These are phyloP conservation scores for Tenebrosternarchus preto DNA, from an alignment of 2,113 vertebrate species.

Conservation along the genomic window DNA sequence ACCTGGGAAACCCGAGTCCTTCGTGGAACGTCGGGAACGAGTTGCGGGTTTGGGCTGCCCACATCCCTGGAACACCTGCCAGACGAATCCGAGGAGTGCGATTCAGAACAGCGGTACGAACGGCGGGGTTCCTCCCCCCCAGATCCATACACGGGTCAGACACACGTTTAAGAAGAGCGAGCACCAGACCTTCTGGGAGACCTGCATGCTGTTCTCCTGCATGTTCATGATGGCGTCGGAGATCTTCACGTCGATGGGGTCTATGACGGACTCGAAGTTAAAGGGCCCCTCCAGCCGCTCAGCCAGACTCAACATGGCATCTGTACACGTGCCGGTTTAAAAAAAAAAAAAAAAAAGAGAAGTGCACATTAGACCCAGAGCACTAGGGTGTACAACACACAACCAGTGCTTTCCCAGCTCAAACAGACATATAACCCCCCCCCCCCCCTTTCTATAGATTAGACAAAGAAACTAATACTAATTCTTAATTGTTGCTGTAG, in stretches of 20 bases:
- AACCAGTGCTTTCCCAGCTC: no score
- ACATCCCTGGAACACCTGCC: slow-evolving; percentile 96
- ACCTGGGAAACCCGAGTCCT: slow-evolving; percentile 81
- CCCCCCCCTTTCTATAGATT: not conserved
- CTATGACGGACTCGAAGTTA: slow-evolving; percentile 95
- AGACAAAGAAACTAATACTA: not conserved
- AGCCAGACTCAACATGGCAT: slow-evolving; percentile 89
- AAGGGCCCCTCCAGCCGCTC: slow-evolving; percentile 95
- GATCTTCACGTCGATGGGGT: slow-evolving; percentile 97
- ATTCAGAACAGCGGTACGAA: not conserved
- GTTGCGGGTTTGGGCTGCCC: slow-evolving; percentile 82
- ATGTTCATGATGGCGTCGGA: slow-evolving; percentile 99
- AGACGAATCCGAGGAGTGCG: not conserved
- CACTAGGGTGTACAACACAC: not conserved
- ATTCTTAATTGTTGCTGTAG: slow-evolving; percentile 17
- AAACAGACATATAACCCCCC: no score
- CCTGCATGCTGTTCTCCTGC: slow-evolving; percentile 97
- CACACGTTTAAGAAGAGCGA: not conserved
- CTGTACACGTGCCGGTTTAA: no score
- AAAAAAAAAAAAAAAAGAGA: no score
- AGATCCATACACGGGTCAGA: no score
- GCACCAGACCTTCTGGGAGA: slow-evolving; percentile 88
- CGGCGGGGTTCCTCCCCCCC: not conserved
- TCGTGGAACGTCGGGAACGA: slow-evolving; percentile 80
- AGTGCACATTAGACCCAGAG: not conserved